phyloP scores from a whole-genome alignment of 1,140 invertebrate species.

The Teleogryllus occipitalis region DNA sequence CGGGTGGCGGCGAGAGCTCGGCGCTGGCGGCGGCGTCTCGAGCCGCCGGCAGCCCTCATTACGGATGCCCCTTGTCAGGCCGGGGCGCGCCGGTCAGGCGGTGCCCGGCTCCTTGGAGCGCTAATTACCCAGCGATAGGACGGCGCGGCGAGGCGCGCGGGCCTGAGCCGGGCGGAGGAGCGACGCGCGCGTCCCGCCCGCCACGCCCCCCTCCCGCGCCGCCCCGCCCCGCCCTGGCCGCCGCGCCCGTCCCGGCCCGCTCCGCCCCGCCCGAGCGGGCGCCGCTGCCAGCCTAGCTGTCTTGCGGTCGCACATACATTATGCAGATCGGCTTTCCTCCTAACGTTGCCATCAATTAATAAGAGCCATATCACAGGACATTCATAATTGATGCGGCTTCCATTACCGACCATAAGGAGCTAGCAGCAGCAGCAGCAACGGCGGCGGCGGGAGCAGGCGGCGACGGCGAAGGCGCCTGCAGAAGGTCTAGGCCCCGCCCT shows the following conservation, averaged over 20 bases:
- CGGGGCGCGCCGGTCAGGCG: too few species aligned
- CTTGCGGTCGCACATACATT: constrained; percentile 29
- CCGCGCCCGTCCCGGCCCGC: not conserved
- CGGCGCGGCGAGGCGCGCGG: too few species aligned
- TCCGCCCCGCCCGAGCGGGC: too few species aligned
- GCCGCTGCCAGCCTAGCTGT: not conserved
- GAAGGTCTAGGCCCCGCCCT: not conserved
- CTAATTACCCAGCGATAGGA: too few species aligned
- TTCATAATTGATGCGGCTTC: constrained; percentile 37
- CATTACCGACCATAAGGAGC: constrained; percentile 29
- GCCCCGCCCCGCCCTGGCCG: constrained; percentile 11
- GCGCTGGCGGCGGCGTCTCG: constrained; percentile 26
- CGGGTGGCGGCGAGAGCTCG: too few species aligned
- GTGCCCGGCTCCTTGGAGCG: too few species aligned
- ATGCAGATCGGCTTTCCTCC: constrained; percentile 31
- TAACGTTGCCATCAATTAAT: constrained; percentile 40
- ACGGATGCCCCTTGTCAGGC: too few species aligned
- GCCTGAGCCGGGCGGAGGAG: not conserved
- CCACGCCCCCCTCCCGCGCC: constrained; percentile 22
- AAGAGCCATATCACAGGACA: constrained; percentile 37
- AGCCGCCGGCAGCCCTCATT: too few species aligned
- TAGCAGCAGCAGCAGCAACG: not conserved
- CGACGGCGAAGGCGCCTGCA: not conserved
- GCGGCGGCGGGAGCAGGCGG: constrained; percentile 20
- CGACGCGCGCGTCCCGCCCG: constrained; percentile 17